Evolutionary conservation across 2,797 vertebrate genomes (phyloP).

Genomic region (Rhinatrema bivittatum): DNA sequence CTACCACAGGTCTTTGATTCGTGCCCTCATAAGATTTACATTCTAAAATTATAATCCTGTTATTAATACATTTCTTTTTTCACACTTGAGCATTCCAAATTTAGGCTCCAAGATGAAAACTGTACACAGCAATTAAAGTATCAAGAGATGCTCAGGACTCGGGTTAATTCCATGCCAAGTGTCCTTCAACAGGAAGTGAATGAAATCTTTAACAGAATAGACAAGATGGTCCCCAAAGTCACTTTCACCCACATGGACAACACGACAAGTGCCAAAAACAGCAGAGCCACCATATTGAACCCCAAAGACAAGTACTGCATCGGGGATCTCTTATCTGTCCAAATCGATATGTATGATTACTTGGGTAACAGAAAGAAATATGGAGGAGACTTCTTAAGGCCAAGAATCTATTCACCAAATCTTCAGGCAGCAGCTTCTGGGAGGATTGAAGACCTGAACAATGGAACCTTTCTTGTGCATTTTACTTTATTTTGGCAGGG

Average conservation of each 20-base stretch:
- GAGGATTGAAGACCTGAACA: conserved; percentile 21
- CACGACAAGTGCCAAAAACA: conserved; percentile 16
- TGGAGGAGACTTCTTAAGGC: conserved; percentile 29
- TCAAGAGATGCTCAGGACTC: too few species aligned
- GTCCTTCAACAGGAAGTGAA: conserved; percentile 4
- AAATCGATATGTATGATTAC: conserved; percentile 16
- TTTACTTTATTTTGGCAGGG: conserved; percentile 32
- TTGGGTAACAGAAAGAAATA: conserved; percentile 20
- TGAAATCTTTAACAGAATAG: background rate
- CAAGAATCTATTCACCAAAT: conserved; percentile 12
- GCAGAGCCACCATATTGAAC: conserved; percentile 7
- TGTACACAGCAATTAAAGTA: too few species aligned
- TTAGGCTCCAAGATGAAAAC: too few species aligned
- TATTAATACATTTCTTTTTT: too few species aligned
- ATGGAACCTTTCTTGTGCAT: conserved; percentile 30
- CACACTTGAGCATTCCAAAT: too few species aligned
- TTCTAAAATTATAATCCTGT: too few species aligned
- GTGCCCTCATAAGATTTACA: too few species aligned
- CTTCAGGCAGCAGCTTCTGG: conserved; percentile 18
- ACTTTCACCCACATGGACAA: conserved; percentile 3
- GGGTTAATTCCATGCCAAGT: background rate
- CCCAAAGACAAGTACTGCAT: conserved; percentile 2
- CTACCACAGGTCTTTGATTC: too few species aligned
- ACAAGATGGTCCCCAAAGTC: conserved; percentile 12
- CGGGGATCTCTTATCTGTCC: conserved; percentile 19